Conservation (phyloP, 2,113 vertebrate species). For the Benitochromis conjunctus region DNA sequence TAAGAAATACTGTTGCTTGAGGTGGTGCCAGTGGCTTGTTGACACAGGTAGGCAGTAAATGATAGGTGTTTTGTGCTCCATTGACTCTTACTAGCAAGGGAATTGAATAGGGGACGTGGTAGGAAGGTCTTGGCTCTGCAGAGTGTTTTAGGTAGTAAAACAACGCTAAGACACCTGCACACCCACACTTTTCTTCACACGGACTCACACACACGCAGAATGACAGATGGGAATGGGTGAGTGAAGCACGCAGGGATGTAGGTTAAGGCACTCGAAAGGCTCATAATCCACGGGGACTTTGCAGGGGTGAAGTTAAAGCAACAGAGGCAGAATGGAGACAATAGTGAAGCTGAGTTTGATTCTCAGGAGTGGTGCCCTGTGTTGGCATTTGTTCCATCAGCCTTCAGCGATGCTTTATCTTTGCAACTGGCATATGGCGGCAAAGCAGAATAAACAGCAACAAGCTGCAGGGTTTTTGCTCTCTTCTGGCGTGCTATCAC, state of each 20-base stretch:
- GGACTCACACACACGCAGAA: neutral
- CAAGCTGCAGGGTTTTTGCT: neutral
- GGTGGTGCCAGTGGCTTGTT: conserved; percentile 17
- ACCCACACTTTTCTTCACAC: neutral
- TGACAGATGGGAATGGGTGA: neutral
- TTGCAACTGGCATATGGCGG: neutral
- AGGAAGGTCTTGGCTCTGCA: neutral
- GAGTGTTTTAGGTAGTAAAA: neutral
- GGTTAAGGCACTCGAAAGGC: conserved; percentile 15
- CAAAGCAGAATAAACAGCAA: neutral
- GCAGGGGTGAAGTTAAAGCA: neutral
- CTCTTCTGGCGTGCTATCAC: neutral
- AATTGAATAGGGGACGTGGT: neutral
- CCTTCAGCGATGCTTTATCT: neutral
- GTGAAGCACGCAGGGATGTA: neutral
- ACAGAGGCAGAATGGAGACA: neutral
- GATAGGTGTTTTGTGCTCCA: conserved; percentile 21
- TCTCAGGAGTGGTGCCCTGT: neutral
- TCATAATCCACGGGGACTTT: conserved; percentile 13
- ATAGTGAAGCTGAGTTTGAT: neutral
- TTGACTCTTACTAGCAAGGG: neutral
- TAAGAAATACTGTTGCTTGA: conserved; percentile 2
- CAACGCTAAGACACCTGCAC: neutral
- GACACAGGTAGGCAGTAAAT: conserved; percentile 29
- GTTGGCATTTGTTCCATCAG: neutral